Conservation (phyloP, 2,797 vertebrate species). For the Anas flavirostris region DNA sequence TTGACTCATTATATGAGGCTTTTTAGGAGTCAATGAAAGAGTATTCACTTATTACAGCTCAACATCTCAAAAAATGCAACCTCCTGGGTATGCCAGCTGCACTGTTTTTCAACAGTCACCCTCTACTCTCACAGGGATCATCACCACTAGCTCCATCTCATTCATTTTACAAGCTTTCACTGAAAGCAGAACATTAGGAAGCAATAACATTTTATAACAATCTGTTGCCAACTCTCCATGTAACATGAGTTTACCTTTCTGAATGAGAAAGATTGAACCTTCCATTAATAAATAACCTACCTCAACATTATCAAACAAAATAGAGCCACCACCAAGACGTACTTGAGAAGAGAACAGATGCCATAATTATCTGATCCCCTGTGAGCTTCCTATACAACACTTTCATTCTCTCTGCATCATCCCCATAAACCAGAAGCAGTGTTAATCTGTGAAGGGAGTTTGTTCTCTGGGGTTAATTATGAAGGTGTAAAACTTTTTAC, state of each 20-base stretch:
- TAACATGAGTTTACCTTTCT: background rate
- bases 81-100: background rate
- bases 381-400: background rate
- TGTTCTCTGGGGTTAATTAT: background rate
- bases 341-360: slow-evolving; percentile 13
- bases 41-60: background rate
- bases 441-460: background rate
- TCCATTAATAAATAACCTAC: background rate
- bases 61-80: background rate
- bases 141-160: background rate
- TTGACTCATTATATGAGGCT: background rate
- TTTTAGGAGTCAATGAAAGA: background rate
- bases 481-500: background rate
- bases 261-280: background rate
- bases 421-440: background rate
- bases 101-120: background rate
- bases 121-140: background rate
- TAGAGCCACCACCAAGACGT: background rate
- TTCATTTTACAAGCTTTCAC: background rate
- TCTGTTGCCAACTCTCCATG: background rate
- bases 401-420: background rate
- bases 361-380: slow-evolving; percentile 8
- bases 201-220: background rate
- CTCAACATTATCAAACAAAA: background rate
- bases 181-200: background rate